Conservation (phyloP, 1,140 invertebrate species). For the Drosophila oshimai region DNA sequence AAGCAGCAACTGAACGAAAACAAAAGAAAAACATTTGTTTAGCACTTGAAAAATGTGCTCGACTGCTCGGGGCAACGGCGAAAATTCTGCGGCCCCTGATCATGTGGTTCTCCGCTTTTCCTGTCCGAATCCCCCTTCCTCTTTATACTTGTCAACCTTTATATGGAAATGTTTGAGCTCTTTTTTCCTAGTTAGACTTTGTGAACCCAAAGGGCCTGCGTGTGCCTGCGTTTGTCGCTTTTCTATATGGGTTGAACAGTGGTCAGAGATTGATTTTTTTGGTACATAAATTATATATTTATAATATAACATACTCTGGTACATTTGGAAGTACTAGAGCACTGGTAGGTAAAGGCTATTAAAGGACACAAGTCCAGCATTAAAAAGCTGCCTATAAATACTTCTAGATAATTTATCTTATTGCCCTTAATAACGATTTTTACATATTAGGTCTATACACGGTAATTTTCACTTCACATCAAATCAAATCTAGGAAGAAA, state of each 20-base stretch:
- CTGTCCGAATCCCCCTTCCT: not conserved
- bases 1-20: conserved; percentile 20
- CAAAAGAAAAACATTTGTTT: conserved; percentile 51
- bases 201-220: conserved; percentile 9
- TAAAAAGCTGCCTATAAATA: no score
- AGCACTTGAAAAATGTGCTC: conserved; percentile 61
- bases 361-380: no score
- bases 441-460: no score
- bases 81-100: conserved; percentile 36
- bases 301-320: no score
- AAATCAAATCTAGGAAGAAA: no score
- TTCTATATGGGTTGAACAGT: conserved; percentile 14
- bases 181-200: conserved; percentile 13
- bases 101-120: conserved; percentile 23
- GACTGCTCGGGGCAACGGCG: conserved; percentile 19
- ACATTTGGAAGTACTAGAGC: no score
- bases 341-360: no score
- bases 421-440: no score
- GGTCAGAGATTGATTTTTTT: not conserved
- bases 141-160: conserved; percentile 48
- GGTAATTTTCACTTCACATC: no score
- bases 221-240: conserved; percentile 9
- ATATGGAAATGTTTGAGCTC: conserved; percentile 41
- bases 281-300: not conserved
- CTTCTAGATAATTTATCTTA: no score